A percentile compares a stretch with the other conserved stretches of the same genome.
Evolutionary conservation across 2,888 invertebrate genomes (phyloP).

Genomic region (Tetragnatha montana): DNA sequence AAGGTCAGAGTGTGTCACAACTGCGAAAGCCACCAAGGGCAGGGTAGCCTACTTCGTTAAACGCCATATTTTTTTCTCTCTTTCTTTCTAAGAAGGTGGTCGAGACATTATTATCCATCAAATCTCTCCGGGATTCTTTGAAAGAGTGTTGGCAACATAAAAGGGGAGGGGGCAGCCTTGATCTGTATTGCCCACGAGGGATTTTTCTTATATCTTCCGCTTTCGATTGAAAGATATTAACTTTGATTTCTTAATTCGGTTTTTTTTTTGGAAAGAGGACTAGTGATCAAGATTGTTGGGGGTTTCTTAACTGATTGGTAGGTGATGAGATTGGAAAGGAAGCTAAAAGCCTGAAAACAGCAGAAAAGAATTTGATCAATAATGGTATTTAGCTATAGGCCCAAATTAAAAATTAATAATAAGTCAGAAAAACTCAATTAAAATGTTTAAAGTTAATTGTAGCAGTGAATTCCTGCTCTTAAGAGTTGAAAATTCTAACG

Average conservation of each 20-base stretch:
- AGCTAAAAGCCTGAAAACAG: too few relatives aligned
- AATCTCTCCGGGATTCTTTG: too few relatives aligned
- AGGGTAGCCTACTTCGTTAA: background rate
- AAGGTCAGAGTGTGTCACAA: slow-evolving; percentile 9
- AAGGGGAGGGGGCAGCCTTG: slow-evolving; percentile 3
- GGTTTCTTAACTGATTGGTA: background rate
- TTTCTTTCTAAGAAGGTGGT: background rate
- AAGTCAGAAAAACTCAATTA: too few relatives aligned
- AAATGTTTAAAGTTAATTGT: too few relatives aligned
- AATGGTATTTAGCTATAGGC: too few relatives aligned
- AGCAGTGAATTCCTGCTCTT: too few relatives aligned
- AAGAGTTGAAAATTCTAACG: too few relatives aligned
- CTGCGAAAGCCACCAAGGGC: slow-evolving; percentile 14
- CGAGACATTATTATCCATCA: too few relatives aligned
- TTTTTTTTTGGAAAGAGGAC: too few relatives aligned
- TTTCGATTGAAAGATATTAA: background rate
- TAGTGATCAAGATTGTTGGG: too few relatives aligned
- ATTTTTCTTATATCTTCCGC: background rate
- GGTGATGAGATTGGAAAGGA: background rate
- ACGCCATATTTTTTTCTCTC: background rate
- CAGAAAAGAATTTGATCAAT: too few relatives aligned
- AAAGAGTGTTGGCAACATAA: background rate
- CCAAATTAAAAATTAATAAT: too few relatives aligned
- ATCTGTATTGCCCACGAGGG: background rate
- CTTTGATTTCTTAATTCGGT: slow-evolving; percentile 2